Evolutionary conservation across 2,888 invertebrate genomes (phyloP).

Genomic region (Idaea biselata): DNA sequence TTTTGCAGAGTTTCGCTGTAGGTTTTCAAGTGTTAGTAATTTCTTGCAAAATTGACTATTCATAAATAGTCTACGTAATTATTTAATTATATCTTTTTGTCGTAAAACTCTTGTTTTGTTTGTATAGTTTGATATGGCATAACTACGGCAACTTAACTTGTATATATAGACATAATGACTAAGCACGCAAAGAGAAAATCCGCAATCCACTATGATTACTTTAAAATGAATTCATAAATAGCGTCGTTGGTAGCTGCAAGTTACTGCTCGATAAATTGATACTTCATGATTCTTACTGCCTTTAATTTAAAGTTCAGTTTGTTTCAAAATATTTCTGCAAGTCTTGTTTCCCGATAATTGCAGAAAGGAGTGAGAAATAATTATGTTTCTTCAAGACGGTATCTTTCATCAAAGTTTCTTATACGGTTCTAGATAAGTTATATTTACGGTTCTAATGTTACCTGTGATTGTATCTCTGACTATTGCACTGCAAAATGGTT

Average conservation of each 20-base stretch:
- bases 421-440: background rate
- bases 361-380: background rate
- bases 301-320: background rate
- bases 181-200: conserved; percentile 39
- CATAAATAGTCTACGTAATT: background rate
- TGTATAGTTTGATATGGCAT: conserved; percentile 16
- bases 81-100: background rate
- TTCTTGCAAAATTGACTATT: background rate
- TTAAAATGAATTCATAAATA: conserved; percentile 12
- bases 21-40: background rate
- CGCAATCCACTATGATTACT: conserved; percentile 10
- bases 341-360: conserved; percentile 5
- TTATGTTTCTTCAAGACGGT: background rate
- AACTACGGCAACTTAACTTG: conserved; percentile 11
- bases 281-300: background rate
- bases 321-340: background rate
- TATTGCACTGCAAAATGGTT: background rate
- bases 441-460: background rate
- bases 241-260: background rate
- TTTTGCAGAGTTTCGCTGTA: no score
- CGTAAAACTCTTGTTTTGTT: conserved; percentile 1
- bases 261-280: background rate
- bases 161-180: conserved; percentile 18
- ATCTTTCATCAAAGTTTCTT: background rate
- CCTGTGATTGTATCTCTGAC: background rate